Percentiles rank a stretch among this genome's conserved stretches.
phyloP scores from a whole-genome alignment of 2,113 vertebrate genomes.

The Azemiops feae region DNA sequence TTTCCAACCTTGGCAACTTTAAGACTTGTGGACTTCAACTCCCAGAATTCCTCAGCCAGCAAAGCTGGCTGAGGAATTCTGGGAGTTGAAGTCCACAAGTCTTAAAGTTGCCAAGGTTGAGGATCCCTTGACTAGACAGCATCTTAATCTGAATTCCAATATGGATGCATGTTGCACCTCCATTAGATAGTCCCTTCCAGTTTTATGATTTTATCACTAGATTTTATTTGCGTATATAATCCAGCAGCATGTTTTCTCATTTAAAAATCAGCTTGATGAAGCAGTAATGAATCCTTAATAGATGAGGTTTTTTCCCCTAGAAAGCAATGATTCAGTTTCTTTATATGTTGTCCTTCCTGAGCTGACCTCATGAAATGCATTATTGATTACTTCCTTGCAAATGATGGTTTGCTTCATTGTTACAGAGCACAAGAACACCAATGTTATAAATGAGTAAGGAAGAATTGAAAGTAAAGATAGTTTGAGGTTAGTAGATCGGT shows the following conservation, averaged over 20 bases:
- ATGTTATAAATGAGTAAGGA: background rate
- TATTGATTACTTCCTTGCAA: background rate
- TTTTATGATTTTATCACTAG: background rate
- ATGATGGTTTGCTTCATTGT: background rate
- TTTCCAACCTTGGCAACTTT: too few relatives aligned
- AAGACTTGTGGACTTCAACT: too few relatives aligned
- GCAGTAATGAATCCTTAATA: background rate
- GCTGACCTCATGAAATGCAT: background rate
- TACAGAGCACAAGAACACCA: background rate
- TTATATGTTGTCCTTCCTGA: background rate
- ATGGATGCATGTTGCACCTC: background rate
- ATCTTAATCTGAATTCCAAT: background rate
- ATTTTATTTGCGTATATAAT: background rate
- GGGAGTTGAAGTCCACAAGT: too few relatives aligned
- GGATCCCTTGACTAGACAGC: background rate
- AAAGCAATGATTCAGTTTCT: background rate
- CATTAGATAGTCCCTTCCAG: background rate
- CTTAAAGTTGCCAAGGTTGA: too few relatives aligned
- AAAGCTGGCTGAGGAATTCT: too few relatives aligned
- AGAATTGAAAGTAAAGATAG: background rate
- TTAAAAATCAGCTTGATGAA: background rate
- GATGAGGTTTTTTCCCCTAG: background rate
- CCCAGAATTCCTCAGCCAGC: too few relatives aligned
- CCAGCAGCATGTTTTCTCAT: background rate
- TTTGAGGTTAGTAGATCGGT: background rate